Conservation (phyloP, 2,888 invertebrate species). For the Tuberolachnus salignus region DNA sequence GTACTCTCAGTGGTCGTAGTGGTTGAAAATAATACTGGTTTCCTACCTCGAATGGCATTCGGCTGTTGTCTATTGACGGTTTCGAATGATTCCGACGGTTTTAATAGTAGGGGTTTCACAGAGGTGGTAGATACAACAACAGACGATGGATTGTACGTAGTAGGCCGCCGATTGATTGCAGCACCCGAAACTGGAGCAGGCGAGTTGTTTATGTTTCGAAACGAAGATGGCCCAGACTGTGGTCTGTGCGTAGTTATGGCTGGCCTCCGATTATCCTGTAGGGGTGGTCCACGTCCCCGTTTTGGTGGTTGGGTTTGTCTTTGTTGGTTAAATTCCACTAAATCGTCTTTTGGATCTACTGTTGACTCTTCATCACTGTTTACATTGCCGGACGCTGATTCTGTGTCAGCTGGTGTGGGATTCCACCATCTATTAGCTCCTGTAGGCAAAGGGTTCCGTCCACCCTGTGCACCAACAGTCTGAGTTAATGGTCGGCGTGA, state of each 20-base stretch:
- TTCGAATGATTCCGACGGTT: neutral
- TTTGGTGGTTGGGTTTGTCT: slow-evolving; percentile 23
- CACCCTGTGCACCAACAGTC: neutral
- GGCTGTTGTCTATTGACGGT: slow-evolving; percentile 11
- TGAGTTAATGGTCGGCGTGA: slow-evolving; percentile 31
- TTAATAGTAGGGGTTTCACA: neutral
- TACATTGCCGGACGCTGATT: neutral
- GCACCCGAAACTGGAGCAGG: slow-evolving; percentile 3
- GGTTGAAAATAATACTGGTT: neutral
- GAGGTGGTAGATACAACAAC: neutral
- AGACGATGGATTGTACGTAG: slow-evolving; percentile 39
- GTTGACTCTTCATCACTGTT: neutral
- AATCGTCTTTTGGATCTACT: slow-evolving; percentile 2
- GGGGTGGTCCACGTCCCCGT: slow-evolving; percentile 16
- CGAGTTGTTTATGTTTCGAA: slow-evolving; percentile 20
- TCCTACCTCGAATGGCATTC: slow-evolving; percentile 31
- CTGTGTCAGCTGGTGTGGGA: neutral
- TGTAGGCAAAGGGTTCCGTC: slow-evolving; percentile 7
- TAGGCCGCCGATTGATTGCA: slow-evolving; percentile 27
- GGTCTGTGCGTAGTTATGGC: slow-evolving; percentile 41
- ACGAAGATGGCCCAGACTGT: slow-evolving; percentile 4
- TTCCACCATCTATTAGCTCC: slow-evolving; percentile 38
- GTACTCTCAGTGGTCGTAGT: slow-evolving; percentile 23
- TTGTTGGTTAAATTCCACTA: neutral
- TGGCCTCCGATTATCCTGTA: slow-evolving; percentile 26